A percentile compares a stretch with the other conserved stretches of the same genome.
These are phyloP conservation scores for Lithophane ornitopus DNA, from an alignment of 2,888 invertebrate genomes.

Conservation along the genomic window DNA sequence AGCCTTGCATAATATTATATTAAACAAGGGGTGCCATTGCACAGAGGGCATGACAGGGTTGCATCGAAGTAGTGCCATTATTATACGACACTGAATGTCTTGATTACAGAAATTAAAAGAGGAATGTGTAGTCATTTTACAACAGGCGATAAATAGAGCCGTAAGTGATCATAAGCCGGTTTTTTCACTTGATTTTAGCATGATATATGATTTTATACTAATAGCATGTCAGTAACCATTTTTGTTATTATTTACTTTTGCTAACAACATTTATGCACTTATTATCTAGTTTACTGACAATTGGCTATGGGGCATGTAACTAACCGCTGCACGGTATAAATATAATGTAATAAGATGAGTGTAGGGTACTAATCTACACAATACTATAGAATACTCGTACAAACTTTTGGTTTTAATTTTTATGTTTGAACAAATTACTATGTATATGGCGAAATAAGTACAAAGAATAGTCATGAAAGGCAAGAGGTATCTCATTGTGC, in stretches of 20 bases:
- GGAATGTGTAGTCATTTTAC: slow-evolving; percentile 69
- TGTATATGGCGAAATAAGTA: not conserved
- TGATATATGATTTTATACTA: slow-evolving; percentile 76
- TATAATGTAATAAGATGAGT: slow-evolving; percentile 16
- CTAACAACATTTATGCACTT: slow-evolving; percentile 50
- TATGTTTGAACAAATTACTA: slow-evolving; percentile 33
- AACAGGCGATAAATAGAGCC: slow-evolving; percentile 67
- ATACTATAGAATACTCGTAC: slow-evolving; percentile 5
- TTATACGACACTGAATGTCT: slow-evolving; percentile 58
- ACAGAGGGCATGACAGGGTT: slow-evolving; percentile 71
- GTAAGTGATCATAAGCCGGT: slow-evolving; percentile 89
- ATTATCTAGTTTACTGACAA: slow-evolving; percentile 32
- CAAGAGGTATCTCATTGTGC: not conserved
- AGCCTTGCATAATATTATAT: slow-evolving; percentile 53
- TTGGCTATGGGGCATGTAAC: slow-evolving; percentile 44
- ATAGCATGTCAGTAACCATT: slow-evolving; percentile 73
- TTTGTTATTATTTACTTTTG: slow-evolving; percentile 35
- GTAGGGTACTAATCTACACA: slow-evolving; percentile 25
- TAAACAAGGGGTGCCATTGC: slow-evolving; percentile 66
- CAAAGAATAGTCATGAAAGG: not conserved
- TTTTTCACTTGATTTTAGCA: slow-evolving; percentile 75
- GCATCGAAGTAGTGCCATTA: slow-evolving; percentile 57
- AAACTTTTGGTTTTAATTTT: slow-evolving; percentile 23
- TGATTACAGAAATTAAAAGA: slow-evolving; percentile 64
- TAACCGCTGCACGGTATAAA: slow-evolving; percentile 51